phyloP scores from a whole-genome alignment of 2,113 vertebrate genomes.

The Myiopsitta monachus region DNA sequence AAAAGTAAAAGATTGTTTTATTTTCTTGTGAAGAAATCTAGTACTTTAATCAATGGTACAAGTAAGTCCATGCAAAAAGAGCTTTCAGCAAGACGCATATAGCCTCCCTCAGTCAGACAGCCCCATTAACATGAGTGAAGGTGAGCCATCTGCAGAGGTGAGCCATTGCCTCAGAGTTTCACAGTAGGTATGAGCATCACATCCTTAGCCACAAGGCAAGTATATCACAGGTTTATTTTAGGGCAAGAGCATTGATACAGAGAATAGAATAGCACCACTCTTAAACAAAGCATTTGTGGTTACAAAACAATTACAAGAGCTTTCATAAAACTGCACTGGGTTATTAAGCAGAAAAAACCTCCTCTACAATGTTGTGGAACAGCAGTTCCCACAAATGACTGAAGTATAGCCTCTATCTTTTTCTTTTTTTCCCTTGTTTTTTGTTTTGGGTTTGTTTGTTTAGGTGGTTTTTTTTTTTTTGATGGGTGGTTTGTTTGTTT shows the following conservation, averaged over 20 bases:
- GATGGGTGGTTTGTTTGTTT: neutral
- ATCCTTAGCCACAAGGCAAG: conserved; percentile 47
- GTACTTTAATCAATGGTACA: neutral
- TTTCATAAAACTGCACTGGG: conserved; percentile 28
- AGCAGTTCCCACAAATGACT: neutral
- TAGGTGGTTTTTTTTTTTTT: neutral
- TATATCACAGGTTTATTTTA: conserved; percentile 12
- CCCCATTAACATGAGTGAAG: conserved; percentile 8
- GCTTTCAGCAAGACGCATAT: neutral
- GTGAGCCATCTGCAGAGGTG: conserved; percentile 9
- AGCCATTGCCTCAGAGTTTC: conserved; percentile 1
- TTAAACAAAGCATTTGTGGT: conserved; percentile 23
- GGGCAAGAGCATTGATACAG: neutral
- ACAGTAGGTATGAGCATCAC: neutral
- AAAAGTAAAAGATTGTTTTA: neutral
- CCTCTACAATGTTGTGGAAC: neutral
- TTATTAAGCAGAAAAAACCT: conserved; percentile 35
- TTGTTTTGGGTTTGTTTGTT: neutral
- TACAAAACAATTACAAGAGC: conserved; percentile 1
- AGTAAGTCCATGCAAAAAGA: neutral
- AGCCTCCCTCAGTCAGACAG: neutral
- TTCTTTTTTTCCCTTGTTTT: neutral
- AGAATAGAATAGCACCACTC: neutral
- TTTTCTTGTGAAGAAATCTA: neutral
- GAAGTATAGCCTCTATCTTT: neutral